These are phyloP conservation scores for Idaea biselata DNA, from an alignment of 2,888 invertebrate genomes.

Conservation along the genomic window DNA sequence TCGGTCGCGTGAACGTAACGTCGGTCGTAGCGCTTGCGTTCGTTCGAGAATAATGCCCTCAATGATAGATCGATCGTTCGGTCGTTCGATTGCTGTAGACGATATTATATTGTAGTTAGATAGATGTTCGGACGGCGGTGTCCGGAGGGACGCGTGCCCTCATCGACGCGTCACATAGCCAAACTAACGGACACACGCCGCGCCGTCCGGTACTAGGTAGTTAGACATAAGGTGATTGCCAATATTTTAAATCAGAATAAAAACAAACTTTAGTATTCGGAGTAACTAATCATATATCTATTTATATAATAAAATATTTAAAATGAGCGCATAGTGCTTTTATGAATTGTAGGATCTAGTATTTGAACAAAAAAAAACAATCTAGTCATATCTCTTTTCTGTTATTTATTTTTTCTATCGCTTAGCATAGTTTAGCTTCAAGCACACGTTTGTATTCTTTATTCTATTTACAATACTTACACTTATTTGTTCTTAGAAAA, in stretches of 20 bases:
- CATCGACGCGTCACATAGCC: slow-evolving; percentile 8
- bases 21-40: slow-evolving; percentile 44
- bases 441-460: slow-evolving; percentile 61
- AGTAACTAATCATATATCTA: slow-evolving; percentile 78
- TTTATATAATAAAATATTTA: slow-evolving; percentile 76
- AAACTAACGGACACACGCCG: slow-evolving; percentile 18
- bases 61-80: slow-evolving; percentile 41
- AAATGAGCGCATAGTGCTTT: slow-evolving; percentile 80
- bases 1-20: slow-evolving; percentile 48
- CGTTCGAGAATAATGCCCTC: background rate
- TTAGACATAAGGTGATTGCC: slow-evolving; percentile 74
- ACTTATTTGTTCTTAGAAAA: slow-evolving; percentile 34
- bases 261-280: slow-evolving; percentile 72
- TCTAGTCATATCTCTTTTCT: slow-evolving; percentile 78
- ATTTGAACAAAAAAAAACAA: slow-evolving; percentile 64
- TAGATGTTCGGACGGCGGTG: slow-evolving; percentile 50
- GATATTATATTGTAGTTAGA: slow-evolving; percentile 37
- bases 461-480: slow-evolving; percentile 42
- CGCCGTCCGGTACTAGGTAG: slow-evolving; percentile 63
- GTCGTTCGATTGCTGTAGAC: slow-evolving; percentile 47
- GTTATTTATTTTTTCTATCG: slow-evolving; percentile 73
- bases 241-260: slow-evolving; percentile 74
- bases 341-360: slow-evolving; percentile 76
- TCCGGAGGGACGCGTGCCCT: slow-evolving; percentile 28
- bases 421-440: slow-evolving; percentile 81